Conservation (phyloP, 2,888 invertebrate genomes). For the Agriopis aurantiaria region DNA sequence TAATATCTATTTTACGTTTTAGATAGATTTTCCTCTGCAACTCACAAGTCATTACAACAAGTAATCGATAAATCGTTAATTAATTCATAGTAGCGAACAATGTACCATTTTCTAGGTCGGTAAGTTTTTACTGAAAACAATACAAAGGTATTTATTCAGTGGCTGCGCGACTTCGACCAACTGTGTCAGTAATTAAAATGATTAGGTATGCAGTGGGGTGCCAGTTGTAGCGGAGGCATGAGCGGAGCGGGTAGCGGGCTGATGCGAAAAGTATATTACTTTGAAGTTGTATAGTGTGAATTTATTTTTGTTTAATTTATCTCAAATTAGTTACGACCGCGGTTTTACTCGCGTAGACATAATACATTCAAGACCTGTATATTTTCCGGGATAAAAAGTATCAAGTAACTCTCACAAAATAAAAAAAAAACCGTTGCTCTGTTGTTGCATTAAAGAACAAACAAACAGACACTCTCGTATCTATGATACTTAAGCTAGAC, state of each 20-base stretch:
- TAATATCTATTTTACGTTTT: too few relatives aligned
- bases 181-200: constrained; percentile 82
- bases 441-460: too few relatives aligned
- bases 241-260: constrained; percentile 46
- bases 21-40: neutral
- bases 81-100: constrained; percentile 63
- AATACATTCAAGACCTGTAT: too few relatives aligned
- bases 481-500: too few relatives aligned
- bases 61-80: constrained; percentile 53
- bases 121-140: constrained; percentile 59
- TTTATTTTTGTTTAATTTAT: too few relatives aligned
- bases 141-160: constrained; percentile 73
- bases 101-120: constrained; percentile 70
- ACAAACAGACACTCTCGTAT: too few relatives aligned
- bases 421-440: too few relatives aligned
- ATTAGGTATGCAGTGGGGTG: constrained; percentile 64
- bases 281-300: too few relatives aligned
- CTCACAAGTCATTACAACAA: constrained; percentile 43
- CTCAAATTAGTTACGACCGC: too few relatives aligned
- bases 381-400: too few relatives aligned
- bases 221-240: constrained; percentile 49
- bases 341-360: too few relatives aligned
- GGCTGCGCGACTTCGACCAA: constrained; percentile 71
- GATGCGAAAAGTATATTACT: neutral
- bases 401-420: too few relatives aligned